Percentiles rank a stretch among this genome's conserved stretches.
These are phyloP conservation scores for Clitarchus hookeri DNA, from an alignment of 2,888 invertebrate genomes.

Conservation along the genomic window DNA sequence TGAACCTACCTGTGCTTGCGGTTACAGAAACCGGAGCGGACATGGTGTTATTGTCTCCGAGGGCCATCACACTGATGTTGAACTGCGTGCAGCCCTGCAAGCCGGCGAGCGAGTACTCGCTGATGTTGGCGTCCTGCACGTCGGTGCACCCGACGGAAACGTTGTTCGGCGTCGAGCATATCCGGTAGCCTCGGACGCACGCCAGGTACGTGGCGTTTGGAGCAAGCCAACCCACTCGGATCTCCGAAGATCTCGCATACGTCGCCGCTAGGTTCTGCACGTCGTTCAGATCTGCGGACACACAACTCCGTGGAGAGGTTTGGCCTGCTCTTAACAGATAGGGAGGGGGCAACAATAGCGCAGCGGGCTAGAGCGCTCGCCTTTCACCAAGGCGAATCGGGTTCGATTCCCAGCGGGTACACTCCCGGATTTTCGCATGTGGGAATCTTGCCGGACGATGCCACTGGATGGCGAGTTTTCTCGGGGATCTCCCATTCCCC, in stretches of 20 bases:
- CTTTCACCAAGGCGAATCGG: too few relatives aligned
- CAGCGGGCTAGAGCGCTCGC: too few relatives aligned
- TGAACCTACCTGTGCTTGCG: background rate
- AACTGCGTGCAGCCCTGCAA: background rate
- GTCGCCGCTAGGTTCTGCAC: background rate
- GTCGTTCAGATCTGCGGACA: background rate
- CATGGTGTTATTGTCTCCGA: background rate
- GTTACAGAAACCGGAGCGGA: background rate
- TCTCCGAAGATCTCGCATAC: background rate
- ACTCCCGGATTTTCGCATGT: too few relatives aligned
- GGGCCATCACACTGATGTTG: background rate
- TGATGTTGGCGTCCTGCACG: background rate
- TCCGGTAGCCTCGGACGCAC: background rate
- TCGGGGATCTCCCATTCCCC: too few relatives aligned
- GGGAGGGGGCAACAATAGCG: too few relatives aligned
- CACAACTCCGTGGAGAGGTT: too few relatives aligned
- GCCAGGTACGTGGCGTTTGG: too few relatives aligned
- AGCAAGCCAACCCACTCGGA: background rate
- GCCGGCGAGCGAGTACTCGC: background rate
- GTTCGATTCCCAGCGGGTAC: too few relatives aligned
- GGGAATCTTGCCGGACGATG: too few relatives aligned
- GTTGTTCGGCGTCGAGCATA: background rate
- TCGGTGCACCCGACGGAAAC: background rate
- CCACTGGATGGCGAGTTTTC: too few relatives aligned
- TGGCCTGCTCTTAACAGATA: too few relatives aligned